Evolutionary conservation across 2,888 invertebrate genomes (phyloP).

Genomic region (Anarsia innoxiella): DNA sequence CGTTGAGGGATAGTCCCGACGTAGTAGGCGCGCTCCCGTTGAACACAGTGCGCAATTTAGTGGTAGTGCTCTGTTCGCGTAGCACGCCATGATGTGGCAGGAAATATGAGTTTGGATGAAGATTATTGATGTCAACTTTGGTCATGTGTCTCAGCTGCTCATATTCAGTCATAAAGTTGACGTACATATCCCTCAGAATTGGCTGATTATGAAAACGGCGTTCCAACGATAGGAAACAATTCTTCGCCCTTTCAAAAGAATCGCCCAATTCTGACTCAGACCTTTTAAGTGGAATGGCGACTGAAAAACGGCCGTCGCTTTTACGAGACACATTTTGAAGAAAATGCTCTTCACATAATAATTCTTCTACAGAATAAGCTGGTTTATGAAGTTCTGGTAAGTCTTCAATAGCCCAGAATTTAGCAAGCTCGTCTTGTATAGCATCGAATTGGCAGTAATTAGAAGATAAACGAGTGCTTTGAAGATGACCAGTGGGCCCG

Average conservation of each 20-base stretch:
- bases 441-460: background rate
- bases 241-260: background rate
- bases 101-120: background rate
- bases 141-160: background rate
- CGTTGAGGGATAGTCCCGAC: constrained; percentile 10
- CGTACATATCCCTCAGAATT: background rate
- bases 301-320: constrained; percentile 3
- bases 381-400: background rate
- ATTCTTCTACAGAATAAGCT: background rate
- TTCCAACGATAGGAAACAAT: background rate
- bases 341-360: background rate
- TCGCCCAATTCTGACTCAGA: background rate
- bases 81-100: constrained; percentile 15
- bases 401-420: constrained; percentile 9
- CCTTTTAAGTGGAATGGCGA: background rate
- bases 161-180: constrained; percentile 2
- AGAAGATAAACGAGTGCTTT: background rate
- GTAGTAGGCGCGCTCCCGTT: constrained; percentile 8
- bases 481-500: constrained; percentile 2
- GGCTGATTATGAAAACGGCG: background rate
- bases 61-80: constrained; percentile 7
- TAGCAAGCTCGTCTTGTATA: background rate
- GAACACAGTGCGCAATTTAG: constrained; percentile 12
- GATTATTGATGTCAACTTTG: background rate
- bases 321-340: background rate